phyloP scores from a whole-genome alignment of 2,888 invertebrate genomes.

The Aphelenchoides bicaudatus region DNA sequence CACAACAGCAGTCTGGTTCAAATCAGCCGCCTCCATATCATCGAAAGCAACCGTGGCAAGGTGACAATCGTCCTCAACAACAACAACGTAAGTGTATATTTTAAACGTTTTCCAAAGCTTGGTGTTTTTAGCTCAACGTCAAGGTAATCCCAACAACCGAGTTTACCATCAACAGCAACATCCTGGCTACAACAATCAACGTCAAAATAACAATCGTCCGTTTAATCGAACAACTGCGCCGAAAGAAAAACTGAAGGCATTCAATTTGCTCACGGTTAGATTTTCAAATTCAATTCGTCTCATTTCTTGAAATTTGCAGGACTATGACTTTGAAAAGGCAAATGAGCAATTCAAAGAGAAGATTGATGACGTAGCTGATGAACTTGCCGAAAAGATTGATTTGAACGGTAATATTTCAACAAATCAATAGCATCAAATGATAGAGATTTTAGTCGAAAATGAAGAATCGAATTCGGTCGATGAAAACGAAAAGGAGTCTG shows the following conservation, averaged over 20 bases:
- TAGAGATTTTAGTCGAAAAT: not conserved
- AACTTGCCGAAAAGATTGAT: constrained; percentile 15
- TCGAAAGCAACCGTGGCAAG: constrained; percentile 3
- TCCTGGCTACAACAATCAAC: not conserved
- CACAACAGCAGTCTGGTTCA: not conserved
- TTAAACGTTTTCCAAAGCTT: not conserved
- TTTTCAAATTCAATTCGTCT: no score
- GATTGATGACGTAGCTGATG: constrained; percentile 36
- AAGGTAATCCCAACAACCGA: not conserved
- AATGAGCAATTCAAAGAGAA: constrained; percentile 83
- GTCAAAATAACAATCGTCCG: constrained; percentile 1
- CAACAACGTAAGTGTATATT: not conserved
- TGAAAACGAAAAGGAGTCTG: constrained; percentile 14
- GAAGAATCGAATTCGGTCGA: constrained; percentile 21
- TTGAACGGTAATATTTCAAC: constrained; percentile 25
- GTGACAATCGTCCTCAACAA: constrained; percentile 18
- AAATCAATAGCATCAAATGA: not conserved
- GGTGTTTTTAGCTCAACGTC: not conserved
- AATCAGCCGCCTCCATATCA: constrained; percentile 3
- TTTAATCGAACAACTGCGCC: constrained; percentile 25
- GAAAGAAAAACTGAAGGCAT: constrained; percentile 53
- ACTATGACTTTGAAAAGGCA: constrained; percentile 97
- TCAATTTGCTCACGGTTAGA: no score
- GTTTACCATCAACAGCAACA: not conserved
- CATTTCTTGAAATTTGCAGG: no score